A percentile compares a stretch with the other conserved stretches of the same genome.
phyloP scores from a whole-genome alignment of 2,113 vertebrate species.

The Syrrhaptes paradoxus region DNA sequence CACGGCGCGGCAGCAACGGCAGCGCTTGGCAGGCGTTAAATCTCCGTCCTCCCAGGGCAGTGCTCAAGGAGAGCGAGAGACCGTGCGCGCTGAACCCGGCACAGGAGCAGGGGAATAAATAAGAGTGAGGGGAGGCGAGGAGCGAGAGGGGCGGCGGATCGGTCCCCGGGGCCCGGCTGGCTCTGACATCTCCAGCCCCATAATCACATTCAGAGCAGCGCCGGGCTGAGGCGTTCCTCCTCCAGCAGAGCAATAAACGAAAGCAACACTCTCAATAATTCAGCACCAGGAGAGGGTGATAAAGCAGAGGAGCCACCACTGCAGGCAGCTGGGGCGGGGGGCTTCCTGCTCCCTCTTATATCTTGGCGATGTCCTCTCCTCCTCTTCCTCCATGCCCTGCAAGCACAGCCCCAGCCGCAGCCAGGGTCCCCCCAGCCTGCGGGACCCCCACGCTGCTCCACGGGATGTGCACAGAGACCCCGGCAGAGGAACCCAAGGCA shows the following conservation, averaged over 20 bases:
- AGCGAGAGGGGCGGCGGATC: background rate
- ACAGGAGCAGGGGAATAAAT: background rate
- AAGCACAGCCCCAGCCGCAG: accelerated
- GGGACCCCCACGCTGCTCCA: background rate
- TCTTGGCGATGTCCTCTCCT: background rate
- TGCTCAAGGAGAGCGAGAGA: background rate
- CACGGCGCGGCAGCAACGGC: background rate
- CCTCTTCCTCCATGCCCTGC: background rate
- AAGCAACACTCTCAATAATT: constrained; percentile 62
- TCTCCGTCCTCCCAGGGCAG: background rate
- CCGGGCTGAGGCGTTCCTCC: background rate
- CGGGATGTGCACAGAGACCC: accelerated
- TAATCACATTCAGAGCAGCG: constrained; percentile 21
- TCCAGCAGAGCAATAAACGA: constrained; percentile 47
- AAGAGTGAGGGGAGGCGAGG: background rate
- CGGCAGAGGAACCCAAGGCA: background rate
- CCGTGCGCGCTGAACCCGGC: background rate
- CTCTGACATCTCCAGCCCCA: background rate
- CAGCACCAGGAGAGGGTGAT: constrained; percentile 44
- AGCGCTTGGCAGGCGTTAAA: background rate
- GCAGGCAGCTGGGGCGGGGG: background rate
- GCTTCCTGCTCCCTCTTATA: background rate
- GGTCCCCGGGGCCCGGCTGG: background rate
- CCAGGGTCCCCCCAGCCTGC: accelerated
- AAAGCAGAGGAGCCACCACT: constrained; percentile 7